Percentiles rank a stretch among this genome's conserved stretches.
phyloP scores from a whole-genome alignment of 2,797 vertebrate genomes.

The Myotis myotis region DNA sequence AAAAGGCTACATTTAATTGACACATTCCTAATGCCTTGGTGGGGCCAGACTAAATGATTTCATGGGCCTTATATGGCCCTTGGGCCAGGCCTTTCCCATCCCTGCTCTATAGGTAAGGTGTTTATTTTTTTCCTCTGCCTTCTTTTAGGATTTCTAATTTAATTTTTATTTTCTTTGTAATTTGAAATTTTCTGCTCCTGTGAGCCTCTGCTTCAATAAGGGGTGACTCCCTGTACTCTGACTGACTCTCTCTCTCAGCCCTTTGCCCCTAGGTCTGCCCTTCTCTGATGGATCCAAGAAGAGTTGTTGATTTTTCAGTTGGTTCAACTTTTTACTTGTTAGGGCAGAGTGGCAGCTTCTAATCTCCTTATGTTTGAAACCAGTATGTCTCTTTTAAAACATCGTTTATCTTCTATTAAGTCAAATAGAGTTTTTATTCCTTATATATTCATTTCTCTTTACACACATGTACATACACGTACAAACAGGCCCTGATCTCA shows the following conservation, averaged over 20 bases:
- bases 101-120: background rate
- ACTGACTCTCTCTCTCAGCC: background rate
- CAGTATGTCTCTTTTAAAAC: background rate
- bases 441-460: background rate
- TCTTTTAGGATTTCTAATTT: background rate
- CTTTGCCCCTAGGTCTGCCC: background rate
- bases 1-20: too few species aligned
- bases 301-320: background rate
- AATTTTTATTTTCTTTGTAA: background rate
- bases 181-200: background rate
- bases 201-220: background rate
- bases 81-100: too few species aligned
- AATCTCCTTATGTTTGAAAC: background rate
- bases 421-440: background rate
- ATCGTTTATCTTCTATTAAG: background rate
- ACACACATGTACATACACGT: background rate
- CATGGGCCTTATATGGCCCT: too few species aligned
- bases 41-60: too few species aligned
- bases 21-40: too few species aligned
- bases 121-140: background rate
- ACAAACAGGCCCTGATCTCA: background rate
- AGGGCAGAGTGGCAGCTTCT: background rate
- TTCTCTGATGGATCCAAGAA: background rate
- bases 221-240: background rate
- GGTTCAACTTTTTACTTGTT: background rate